These are phyloP conservation scores for Lucifuga dentata DNA, from an alignment of 2,113 vertebrate species.

Conservation along the genomic window DNA sequence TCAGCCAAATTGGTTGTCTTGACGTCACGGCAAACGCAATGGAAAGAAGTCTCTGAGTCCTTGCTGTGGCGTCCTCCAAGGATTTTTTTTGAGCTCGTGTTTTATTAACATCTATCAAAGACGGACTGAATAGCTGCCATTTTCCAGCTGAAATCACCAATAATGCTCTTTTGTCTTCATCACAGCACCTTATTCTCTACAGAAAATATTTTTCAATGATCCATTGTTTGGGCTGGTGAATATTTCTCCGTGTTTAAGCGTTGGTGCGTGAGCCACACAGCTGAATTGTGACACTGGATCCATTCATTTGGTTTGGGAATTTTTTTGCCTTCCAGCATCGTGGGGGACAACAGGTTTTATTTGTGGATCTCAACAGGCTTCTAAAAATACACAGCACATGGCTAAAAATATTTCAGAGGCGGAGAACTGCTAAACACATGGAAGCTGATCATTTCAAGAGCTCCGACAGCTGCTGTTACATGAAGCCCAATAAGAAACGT, in stretches of 20 bases:
- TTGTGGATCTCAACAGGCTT: constrained; percentile 21
- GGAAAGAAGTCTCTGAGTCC: constrained; percentile 18
- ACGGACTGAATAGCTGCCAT: background rate
- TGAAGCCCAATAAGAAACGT: constrained; percentile 51
- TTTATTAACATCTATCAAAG: constrained; percentile 12
- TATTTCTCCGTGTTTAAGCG: too few species aligned
- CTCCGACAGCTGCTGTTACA: constrained; percentile 53
- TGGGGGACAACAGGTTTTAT: constrained; percentile 38
- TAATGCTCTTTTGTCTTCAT: too few species aligned
- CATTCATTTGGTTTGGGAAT: constrained; percentile 27
- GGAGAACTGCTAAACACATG: constrained; percentile 25
- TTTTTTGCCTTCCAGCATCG: constrained; percentile 20
- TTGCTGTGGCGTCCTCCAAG: background rate
- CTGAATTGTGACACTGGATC: constrained; percentile 27
- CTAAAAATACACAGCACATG: constrained; percentile 46
- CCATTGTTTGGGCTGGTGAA: too few species aligned
- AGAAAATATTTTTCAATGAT: too few species aligned
- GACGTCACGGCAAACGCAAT: constrained; percentile 18
- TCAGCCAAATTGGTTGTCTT: constrained; percentile 2
- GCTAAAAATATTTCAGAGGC: constrained; percentile 32
- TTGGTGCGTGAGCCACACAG: constrained; percentile 5
- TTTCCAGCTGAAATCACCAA: too few species aligned
- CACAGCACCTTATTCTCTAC: too few species aligned
- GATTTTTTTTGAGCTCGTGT: background rate
- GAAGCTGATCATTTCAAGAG: constrained; percentile 10